Evolutionary conservation across 1,140 invertebrate species (phyloP), one percentile per base, ranked within the genome.

Genomic region (Sitophilus oryzae): DNA sequence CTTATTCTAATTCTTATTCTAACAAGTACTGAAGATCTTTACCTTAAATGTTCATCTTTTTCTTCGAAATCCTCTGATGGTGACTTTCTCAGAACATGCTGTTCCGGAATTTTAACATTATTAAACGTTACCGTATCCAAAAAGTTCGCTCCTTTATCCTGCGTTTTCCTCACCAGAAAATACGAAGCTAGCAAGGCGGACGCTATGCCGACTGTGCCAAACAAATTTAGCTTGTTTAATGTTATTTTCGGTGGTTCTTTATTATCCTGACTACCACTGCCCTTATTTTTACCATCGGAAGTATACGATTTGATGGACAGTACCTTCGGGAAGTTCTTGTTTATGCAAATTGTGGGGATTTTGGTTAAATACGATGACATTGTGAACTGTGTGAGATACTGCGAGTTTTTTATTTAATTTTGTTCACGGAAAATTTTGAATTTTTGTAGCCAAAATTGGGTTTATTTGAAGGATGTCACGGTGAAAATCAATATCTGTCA

Each of bases 111-210:
- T 34, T n/a, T 20, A 5, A 9, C 15, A 16, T 34, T 21, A n/a
- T n/a, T n/a, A 2, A 19, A 8, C 11, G 10, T 5, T 1, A 15
- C 25, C 5, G 20, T 34, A 23, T 2, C 14, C 22, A 47, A 8
- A n/a, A n/a, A n/a, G 1, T 23, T 9, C 20, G 5, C 2, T 10
- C 14, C 25, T 19, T 8, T 38, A n/a, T 49, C 40, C 6, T 14
- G 36, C 18, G 14, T 18, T 14, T 42, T 44, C 20, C 38, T 59
- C 5, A 59, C 46, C n/a, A 59, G 18, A 30, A 51, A 19, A 19
- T 54, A 59, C 1, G 57, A 59, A 5, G 51, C 40, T 34, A 59
- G 2, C 15, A 59, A 36, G 16, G 47, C 47, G 1, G 45, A 45
- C 19, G 36, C 42, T 11, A 59, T 54, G 21, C 51, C 51, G 18